phyloP scores from a whole-genome alignment of 2,888 invertebrate genomes.

The Hypomecis punctinalis region DNA sequence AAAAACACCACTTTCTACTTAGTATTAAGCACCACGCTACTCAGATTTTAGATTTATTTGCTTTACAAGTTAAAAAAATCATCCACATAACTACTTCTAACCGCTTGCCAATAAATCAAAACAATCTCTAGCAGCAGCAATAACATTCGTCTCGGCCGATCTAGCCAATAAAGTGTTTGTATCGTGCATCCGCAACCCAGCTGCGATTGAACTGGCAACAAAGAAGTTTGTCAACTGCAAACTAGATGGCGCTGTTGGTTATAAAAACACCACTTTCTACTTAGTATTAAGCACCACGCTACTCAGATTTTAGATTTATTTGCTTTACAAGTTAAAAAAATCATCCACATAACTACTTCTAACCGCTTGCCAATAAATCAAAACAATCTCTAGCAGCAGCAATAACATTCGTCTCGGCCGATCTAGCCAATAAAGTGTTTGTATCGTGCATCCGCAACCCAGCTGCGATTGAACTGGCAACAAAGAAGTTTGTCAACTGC shows the following conservation, averaged over 20 bases:
- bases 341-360: background rate
- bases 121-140: slow-evolving; percentile 13
- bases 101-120: background rate
- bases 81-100: background rate
- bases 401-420: slow-evolving; percentile 19
- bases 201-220: no score
- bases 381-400: slow-evolving; percentile 10
- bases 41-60: no score
- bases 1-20: no score
- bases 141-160: slow-evolving; percentile 17
- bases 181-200: slow-evolving; percentile 27
- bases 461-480: slow-evolving; percentile 19
- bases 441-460: slow-evolving; percentile 28
- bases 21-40: no score
- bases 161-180: slow-evolving; percentile 24
- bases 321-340: no score
- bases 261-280: no score
- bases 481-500: no score
- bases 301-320: no score
- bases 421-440: slow-evolving; percentile 23
- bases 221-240: no score
- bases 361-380: background rate
- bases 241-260: no score
- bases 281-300: no score
- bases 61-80: no score